Conservation (phyloP, 2,888 invertebrate species). For the Amblyjoppa proteus region DNA sequence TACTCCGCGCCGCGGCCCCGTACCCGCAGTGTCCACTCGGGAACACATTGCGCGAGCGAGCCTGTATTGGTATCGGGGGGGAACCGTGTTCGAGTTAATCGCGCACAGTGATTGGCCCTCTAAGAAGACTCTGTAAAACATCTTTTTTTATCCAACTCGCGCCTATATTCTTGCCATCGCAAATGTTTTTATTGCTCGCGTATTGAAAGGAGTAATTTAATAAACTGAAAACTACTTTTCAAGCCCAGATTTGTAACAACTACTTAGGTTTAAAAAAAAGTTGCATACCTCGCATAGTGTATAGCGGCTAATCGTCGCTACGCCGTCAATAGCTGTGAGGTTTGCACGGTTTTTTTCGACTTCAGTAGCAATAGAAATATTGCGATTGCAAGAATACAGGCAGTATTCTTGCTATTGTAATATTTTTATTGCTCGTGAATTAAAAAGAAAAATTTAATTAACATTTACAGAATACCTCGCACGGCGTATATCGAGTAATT, state of each 20-base stretch:
- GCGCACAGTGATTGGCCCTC: not conserved
- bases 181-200: not conserved
- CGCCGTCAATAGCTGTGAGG: not conserved
- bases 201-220: not conserved
- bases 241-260: not conserved
- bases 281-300: not conserved
- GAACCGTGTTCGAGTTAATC: conserved; percentile 4
- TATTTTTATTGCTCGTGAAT: not conserved
- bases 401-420: not conserved
- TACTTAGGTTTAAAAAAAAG: not conserved
- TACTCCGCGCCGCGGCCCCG: conserved; percentile 74
- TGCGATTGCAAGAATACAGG: too few species aligned
- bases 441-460: not conserved
- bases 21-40: conserved; percentile 58
- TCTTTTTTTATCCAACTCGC: not conserved
- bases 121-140: not conserved
- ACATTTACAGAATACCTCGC: too few species aligned
- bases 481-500: too few species aligned
- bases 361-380: too few species aligned
- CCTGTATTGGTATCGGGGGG: conserved; percentile 48
- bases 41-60: conserved; percentile 59
- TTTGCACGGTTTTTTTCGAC: not conserved
- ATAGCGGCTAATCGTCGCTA: not conserved
- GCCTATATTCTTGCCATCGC: not conserved
- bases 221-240: too few species aligned